Evolutionary conservation across 2,797 vertebrate genomes (phyloP).

Genomic region (Neoniphon sammara): DNA sequence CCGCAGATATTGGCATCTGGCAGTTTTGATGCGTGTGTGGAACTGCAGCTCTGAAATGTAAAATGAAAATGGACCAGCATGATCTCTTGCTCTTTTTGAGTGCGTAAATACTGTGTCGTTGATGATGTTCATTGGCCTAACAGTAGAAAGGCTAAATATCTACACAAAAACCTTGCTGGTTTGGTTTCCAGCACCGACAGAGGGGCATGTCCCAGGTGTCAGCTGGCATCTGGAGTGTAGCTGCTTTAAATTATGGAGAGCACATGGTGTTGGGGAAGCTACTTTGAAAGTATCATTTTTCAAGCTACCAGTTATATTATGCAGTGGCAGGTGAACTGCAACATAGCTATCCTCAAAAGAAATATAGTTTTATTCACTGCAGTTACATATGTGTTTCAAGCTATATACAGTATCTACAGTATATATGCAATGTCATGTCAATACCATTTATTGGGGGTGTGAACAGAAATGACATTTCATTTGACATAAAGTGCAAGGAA

Average conservation of each 20-base stretch:
- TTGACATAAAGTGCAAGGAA: too few relatives aligned
- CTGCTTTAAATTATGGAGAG: constrained; percentile 67
- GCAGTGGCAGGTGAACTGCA: constrained; percentile 4
- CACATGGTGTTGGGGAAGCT: constrained; percentile 37
- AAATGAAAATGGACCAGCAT: constrained; percentile 58
- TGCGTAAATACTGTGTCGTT: constrained; percentile 45
- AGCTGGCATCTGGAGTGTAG: constrained; percentile 67
- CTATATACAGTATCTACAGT: too few relatives aligned
- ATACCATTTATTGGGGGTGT: too few relatives aligned
- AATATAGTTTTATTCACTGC: neutral
- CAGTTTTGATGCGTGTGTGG: constrained; percentile 39
- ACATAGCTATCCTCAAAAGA: constrained; percentile 25
- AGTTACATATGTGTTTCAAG: too few relatives aligned
- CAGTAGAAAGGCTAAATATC: constrained; percentile 68
- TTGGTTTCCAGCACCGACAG: constrained; percentile 65
- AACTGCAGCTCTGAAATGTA: constrained; percentile 42
- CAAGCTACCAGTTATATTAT: constrained; percentile 6
- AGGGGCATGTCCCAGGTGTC: constrained; percentile 67
- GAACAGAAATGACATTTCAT: too few relatives aligned
- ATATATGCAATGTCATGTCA: too few relatives aligned
- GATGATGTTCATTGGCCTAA: constrained; percentile 56
- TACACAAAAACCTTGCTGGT: constrained; percentile 48
- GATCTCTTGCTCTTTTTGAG: constrained; percentile 53
- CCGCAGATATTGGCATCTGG: constrained; percentile 63
- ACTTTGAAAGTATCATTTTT: constrained; percentile 14